These are phyloP conservation scores for Drosophila rhopaloa DNA, from an alignment of 1,140 invertebrate species.

Conservation along the genomic window DNA sequence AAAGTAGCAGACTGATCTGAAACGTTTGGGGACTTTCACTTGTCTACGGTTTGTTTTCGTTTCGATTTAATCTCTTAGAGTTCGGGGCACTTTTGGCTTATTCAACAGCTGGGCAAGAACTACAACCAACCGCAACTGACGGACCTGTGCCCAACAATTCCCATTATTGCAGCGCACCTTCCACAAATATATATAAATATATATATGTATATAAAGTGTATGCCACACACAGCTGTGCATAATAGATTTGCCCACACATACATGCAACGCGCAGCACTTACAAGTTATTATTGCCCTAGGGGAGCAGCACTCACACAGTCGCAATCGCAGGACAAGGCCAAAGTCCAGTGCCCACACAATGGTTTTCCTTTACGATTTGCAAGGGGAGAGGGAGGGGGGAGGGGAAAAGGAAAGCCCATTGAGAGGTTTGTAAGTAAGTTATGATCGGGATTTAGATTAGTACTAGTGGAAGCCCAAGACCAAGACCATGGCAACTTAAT, in stretches of 20 bases:
- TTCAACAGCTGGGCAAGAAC: slow-evolving; percentile 21
- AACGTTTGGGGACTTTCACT: background rate
- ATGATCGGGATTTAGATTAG: slow-evolving; percentile 21
- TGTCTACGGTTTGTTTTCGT: background rate
- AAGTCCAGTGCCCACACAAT: slow-evolving; percentile 27
- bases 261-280: slow-evolving; percentile 22
- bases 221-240: slow-evolving; percentile 7
- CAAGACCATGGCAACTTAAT: slow-evolving; percentile 1
- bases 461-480: background rate
- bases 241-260: slow-evolving; percentile 11
- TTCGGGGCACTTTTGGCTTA: slow-evolving; percentile 14
- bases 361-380: slow-evolving; percentile 14
- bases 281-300: slow-evolving; percentile 40
- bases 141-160: slow-evolving; percentile 2
- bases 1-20: background rate
- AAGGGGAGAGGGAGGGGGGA: background rate
- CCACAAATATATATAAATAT: too few relatives aligned
- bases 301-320: background rate
- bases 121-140: slow-evolving; percentile 3
- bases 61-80: slow-evolving; percentile 18
- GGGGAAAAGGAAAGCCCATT: background rate
- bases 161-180: slow-evolving; percentile 15
- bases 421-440: slow-evolving; percentile 21
- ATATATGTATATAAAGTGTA: too few relatives aligned
- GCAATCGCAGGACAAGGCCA: slow-evolving; percentile 13